phyloP scores from a whole-genome alignment of 2,113 vertebrate species.

The Hemiprocne comata region DNA sequence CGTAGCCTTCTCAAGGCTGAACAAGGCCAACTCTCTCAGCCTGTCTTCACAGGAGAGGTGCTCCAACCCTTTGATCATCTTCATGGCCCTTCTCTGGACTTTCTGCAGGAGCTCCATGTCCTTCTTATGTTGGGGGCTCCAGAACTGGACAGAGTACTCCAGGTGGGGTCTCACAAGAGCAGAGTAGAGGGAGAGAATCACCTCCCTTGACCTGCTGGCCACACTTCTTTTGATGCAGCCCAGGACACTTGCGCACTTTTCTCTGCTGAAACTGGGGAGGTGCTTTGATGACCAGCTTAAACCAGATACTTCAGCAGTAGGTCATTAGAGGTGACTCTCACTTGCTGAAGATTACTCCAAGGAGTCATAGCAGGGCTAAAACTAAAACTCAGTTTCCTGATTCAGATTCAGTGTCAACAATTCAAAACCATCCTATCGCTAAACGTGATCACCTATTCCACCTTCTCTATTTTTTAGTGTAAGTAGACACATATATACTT shows the following conservation, averaged over 20 bases:
- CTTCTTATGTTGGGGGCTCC: no score
- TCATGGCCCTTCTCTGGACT: no score
- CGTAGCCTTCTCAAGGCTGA: no score
- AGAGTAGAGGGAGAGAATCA: no score
- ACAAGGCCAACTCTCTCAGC: no score
- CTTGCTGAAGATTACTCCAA: neutral
- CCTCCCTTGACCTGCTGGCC: no score
- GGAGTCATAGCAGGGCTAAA: neutral
- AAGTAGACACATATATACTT: neutral
- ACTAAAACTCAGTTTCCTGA: neutral
- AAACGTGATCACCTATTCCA: neutral
- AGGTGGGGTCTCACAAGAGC: no score
- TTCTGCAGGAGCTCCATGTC: no score
- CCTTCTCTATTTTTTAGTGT: neutral
- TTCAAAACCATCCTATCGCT: neutral
- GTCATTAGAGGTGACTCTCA: neutral
- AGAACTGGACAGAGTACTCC: no score
- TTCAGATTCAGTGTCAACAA: fast-evolving
- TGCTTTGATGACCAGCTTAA: neutral
- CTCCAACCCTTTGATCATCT: no score
- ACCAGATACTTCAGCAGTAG: neutral
- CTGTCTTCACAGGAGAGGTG: no score
- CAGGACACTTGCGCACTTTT: neutral
- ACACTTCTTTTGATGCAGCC: no score
- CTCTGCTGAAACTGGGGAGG: neutral